Evolutionary conservation across 2,113 vertebrate species (phyloP), one percentile per base, ranked within the genome.

Genomic region (Ceuthmochares aereus): DNA sequence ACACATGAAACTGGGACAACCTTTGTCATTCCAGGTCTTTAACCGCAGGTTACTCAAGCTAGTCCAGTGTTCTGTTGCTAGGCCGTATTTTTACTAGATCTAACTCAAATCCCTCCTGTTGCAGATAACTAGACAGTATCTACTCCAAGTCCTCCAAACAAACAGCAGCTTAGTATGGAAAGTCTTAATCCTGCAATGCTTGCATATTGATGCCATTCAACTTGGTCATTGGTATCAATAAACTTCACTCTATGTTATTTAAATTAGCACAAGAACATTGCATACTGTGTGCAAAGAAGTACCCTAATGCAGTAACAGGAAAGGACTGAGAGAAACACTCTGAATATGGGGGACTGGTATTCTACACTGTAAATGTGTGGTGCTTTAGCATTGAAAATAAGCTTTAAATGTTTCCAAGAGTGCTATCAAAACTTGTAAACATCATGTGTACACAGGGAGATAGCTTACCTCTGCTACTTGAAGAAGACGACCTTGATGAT

Each of bases 391-490:
- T 42, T 34, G 60, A 54, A 64, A 84, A 56, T 3, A 74, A 83
- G n/a, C 20, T 78, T 45, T 70, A 73, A 42, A 34, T 10, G 27
- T 34, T 51, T 47, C 52, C 21, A 30, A 6, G 59, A 63, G 21
- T 19, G 23, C 66, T 52, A 10, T 18, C 40, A 42, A 36, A 56
- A 66, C 20, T 21, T 34, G 17, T 5, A 84, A 80, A 32, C 11
- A 42, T 25, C 42, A 47, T 0, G 4, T 25, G 30, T 11, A 43
- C 0, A 2, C 9, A 12, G 0, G 34, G 49, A 56, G 10, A 13
- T 30, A 60, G 85, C 96, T 97, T 85, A 99, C 99, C 98, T 89
- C 98, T 98, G 83, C 97, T 98, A 36, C 97, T 98, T 34, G 97
- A 98, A 76, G 98, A 97, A 70, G 98, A 97, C 1, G 97, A 98